Base-by-base conservation (phyloP, 2,113 vertebrate genomes). In the Otus sunia region DNA sequence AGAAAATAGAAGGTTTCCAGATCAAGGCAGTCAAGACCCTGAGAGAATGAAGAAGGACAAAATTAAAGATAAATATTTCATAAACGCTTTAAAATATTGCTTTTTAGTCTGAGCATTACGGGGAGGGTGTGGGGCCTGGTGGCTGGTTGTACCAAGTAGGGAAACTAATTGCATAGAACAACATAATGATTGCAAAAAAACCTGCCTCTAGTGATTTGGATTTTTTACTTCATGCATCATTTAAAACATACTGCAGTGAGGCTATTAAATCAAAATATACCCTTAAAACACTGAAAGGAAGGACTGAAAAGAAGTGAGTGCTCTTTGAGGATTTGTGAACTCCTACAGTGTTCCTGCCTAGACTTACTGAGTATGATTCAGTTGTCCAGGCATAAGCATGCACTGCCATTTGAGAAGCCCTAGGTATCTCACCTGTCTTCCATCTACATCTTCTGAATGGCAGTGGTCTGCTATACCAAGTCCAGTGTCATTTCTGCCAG, bases 61-160 rank as follows among this genome's bases (percentile, higher is more conserved):
- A 90, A 56, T 34, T 60, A 53, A 88, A 82, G 32, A 76, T 45
- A 76, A 73, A 60, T 67, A 53, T 41, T 59, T 81, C 18, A 74
- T 59, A 74, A 81, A 87, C 60, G 58, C 4, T 62, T 58, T 12
- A 37, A 82, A 85, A 85, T 81, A 59, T 11, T 87, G 52, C 3
- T 37, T 81, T 88, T 72, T 72, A 67, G 41, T 30, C n/a, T 64
- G 16, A 18, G 29, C 34, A 66, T 55, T 59, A 23, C 6, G 15
- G 11, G 12, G 15, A 14, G 4, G 2, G 3, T 11, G 3, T 16
- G 3, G 4, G 4, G 2, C 15, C 36, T 72, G 7, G 25, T 64
- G 22, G 15, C 43, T 60, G 4, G 1, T 67, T 82, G 27, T 37
- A 53, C 39, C 30, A 64, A 47, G 16, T 2, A 63, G 26, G 56